Base-by-base conservation (phyloP, 2,888 invertebrate species). In the Perizoma flavofasciatum region DNA sequence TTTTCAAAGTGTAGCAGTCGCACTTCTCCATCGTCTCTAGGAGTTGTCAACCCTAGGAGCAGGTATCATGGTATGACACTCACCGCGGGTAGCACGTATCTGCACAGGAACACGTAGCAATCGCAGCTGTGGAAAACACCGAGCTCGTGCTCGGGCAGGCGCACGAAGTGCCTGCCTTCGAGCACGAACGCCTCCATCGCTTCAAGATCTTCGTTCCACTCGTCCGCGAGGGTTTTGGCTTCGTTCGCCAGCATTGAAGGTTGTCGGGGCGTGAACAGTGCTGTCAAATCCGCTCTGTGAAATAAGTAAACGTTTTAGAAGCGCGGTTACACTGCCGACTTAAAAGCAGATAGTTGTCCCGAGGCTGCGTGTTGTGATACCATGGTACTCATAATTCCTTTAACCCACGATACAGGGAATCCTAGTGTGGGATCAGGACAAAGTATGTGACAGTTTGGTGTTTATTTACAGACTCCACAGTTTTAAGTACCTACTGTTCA, bases 141-240 rank as follows among this genome's bases (percentile, higher is more conserved):
- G 34, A 98, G 92, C 91, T 99, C 99, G 80, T 97, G 95, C 82
- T 98, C 98, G 0, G 99, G 99, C 55, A 99, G 93, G 0, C 98
- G 94, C n/a, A 98, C 98, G 90, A 99, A 99, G 89, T 98, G 98
- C 75, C 97, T 96, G 8, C 98, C 98, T 86, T 99, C 99, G 65
- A 99, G 93, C 5, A 99, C 99, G 88, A 99, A 98, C 0, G 98
- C 95, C 88, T 99, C 99, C 98, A 99, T 99, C 32, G 97, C 96
- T 82, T 99, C 99, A 68, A 99, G 93, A 88, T 99, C 99, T 71
- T 99, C 98, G 91, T 99, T 99, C 98, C 99, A 99, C 79, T 99
- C 99, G 79, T 97, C 96, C 83, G 97, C 96, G 34, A 98, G 90
- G 74, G 97, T 96, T 73, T 95, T 95, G 0, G 98, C 98, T 88